These are phyloP conservation scores for Mus musculus DNA, from an alignment of 2,113 vertebrate species.

Conservation along the genomic window GRCm39 chr7:87531001-87531500, in stretches of 20 bases:
- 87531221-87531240: rapidly evolving
- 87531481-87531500: conserved; percentile 51
- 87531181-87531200: neutral
- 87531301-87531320: neutral
- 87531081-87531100: neutral
- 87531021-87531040: neutral
- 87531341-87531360: neutral
- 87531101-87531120: neutral
- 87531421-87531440: conserved; percentile 25
- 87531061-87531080: neutral
- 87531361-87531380: neutral
- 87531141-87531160: neutral
- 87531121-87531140: neutral
- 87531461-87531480: neutral
- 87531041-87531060: neutral
- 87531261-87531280: neutral
- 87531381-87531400: neutral
- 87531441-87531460: neutral
- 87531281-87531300: neutral
- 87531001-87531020: too few species aligned
- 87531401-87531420: neutral
- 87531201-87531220: neutral
- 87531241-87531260: rapidly evolving
- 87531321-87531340: neutral
- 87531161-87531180: neutral